Percentiles rank a stretch among this genome's conserved stretches.
Evolutionary conservation across 2,888 invertebrate species (phyloP).

Genomic region (Lepas anatifera): DNA sequence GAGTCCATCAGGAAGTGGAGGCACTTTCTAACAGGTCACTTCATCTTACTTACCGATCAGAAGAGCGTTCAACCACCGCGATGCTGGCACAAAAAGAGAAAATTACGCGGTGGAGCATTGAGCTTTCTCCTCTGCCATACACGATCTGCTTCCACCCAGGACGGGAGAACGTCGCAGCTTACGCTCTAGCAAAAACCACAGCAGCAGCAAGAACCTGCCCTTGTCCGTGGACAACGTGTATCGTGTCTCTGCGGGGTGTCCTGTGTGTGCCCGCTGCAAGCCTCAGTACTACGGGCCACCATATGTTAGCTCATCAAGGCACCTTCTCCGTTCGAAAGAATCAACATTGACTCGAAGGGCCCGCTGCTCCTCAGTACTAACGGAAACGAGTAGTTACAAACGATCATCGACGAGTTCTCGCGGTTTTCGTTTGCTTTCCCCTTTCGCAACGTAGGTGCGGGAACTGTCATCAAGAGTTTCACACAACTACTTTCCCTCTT

Average conservation of each 20-base stretch:
- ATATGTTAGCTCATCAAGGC: slow-evolving; percentile 23
- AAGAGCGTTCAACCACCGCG: not conserved
- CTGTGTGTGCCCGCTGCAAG: too few species aligned
- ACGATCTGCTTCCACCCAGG: not conserved
- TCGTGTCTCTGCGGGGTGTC: not conserved
- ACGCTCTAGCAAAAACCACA: not conserved
- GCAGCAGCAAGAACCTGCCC: not conserved
- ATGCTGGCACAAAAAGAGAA: not conserved
- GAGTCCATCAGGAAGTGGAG: not conserved
- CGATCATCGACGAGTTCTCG: slow-evolving; percentile 25
- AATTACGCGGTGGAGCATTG: not conserved
- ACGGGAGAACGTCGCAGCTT: not conserved
- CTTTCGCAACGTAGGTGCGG: slow-evolving; percentile 21
- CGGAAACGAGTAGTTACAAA: slow-evolving; percentile 23
- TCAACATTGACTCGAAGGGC: slow-evolving; percentile 26
- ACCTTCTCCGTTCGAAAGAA: slow-evolving; percentile 23
- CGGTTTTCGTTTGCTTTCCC: slow-evolving; percentile 26
- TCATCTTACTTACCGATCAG: not conserved
- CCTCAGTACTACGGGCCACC: not conserved
- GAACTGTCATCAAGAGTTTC: slow-evolving; percentile 20
- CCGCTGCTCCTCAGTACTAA: slow-evolving; percentile 23
- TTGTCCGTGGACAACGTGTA: not conserved
- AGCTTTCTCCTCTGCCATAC: not conserved
- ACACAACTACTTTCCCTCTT: slow-evolving; percentile 23
- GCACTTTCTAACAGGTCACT: not conserved